Evolutionary conservation across 1,140 invertebrate species (phyloP).

Genomic region (Cecropterus lyciades): DNA sequence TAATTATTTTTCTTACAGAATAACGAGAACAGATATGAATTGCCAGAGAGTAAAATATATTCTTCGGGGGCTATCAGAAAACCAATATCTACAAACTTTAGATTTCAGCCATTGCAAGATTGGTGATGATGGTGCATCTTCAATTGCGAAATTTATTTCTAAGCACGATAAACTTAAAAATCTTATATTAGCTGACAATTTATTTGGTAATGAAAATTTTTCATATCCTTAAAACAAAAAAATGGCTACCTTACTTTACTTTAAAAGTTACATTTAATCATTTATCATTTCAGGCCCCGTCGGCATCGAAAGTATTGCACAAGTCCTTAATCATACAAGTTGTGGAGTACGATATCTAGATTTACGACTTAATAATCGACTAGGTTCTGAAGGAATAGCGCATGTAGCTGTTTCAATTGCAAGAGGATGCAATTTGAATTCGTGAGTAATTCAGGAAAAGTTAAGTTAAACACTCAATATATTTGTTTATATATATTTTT

Average conservation of each 20-base stretch:
- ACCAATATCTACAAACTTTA: conserved; percentile 66
- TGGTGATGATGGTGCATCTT: conserved; percentile 71
- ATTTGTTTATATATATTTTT: not conserved
- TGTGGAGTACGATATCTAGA: conserved; percentile 70
- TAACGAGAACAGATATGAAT: conserved; percentile 81
- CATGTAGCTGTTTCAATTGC: conserved; percentile 74
- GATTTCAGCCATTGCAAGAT: conserved; percentile 84
- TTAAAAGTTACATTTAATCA: no score
- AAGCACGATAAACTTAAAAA: conserved; percentile 69
- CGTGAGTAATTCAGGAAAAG: conserved; percentile 46
- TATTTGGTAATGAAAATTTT: conserved; percentile 66
- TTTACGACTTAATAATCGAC: conserved; percentile 72
- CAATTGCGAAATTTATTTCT: conserved; percentile 75
- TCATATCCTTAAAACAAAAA: not conserved
- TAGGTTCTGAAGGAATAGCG: conserved; percentile 76
- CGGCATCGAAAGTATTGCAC: conserved; percentile 72
- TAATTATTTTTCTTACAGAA: conserved; percentile 56
- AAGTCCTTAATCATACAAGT: conserved; percentile 67
- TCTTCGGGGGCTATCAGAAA: conserved; percentile 73
- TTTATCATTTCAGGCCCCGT: conserved; percentile 45
- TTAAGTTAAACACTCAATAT: conserved; percentile 2
- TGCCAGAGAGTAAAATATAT: conserved; percentile 79
- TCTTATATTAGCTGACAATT: conserved; percentile 77
- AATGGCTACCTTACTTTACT: no score
- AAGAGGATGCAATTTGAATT: conserved; percentile 76